Base-by-base conservation (phyloP, 2,888 invertebrate species). In the Andricus curvator region DNA sequence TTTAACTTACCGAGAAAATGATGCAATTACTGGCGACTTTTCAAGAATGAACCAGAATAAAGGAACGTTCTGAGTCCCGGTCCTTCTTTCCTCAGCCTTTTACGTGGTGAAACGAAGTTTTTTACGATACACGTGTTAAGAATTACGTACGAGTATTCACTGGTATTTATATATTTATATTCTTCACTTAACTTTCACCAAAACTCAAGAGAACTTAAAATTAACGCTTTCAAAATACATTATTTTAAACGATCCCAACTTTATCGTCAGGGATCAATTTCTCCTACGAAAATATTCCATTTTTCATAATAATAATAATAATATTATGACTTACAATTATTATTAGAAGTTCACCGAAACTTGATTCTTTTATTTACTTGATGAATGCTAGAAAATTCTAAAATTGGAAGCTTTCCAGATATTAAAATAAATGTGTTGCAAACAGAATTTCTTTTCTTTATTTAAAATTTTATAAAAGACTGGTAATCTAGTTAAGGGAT, bases 1-100 rank as follows among this genome's bases (percentile, higher is more conserved):
- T 78, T 44, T 5, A 51, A 78, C 41, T 78, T 56, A 37, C 68
- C 51, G 44, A 37, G 20, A 4, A 56, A 20, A 20, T 56, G 74
- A n/a, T 29, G 56, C 20, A 60, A 56, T 13, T 20, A 20, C 56
- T 68, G 41, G 17, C 37, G 56, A 78, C 25, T 68, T 60, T 37
- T 15, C 37, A 56, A 78, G 67, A 37, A 68, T 37, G 15, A 25
- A 29, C 13, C 37, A n/a, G 60, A 60, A 60, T 60, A 11, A 22
- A 60, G 60, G 9, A n/a, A 60, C 60, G 56, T 22, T 13, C 60
- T 22, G 60, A 15, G 22, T 78, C 37, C n/a, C 37, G 56, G 15
- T 60, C 22, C 60, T 60, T 13, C 22, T 60, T 60, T 22, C 22
- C 2, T n/a, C 17, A 17, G 48, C 48, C 48, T 48, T 48, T 48